Base-by-base conservation (phyloP, 2,888 invertebrate genomes). In the Megastigmus dorsalis region DNA sequence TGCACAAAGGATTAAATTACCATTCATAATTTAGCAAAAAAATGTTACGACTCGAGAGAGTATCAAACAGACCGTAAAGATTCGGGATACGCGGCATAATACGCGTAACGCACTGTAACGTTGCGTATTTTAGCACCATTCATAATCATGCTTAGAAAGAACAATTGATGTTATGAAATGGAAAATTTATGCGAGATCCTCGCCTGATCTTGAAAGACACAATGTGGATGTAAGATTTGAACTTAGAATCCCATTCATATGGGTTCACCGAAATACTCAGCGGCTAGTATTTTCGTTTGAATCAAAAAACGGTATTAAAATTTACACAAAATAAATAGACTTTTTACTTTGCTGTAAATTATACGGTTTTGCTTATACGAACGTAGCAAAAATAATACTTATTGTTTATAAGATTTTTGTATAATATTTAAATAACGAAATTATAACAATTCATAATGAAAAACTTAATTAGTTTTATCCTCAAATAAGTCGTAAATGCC, bases 171-270 rank as follows among this genome's bases (percentile, higher is more conserved):
- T 73, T 73, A 41, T 43, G 28, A 60, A 60, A 54, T 23, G 18
- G n/a, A 23, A 45, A 63, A 70, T 70, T 52, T 54, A 69, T 69
- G 52, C 60, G 62, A 59, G 38, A 62, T 62, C 54, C 48, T 15
- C 10, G 7, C n/a, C 48, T 68, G 48, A 48, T 48, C 57, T 48
- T 50, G 28, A 52, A 26, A 68, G 43, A 26, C 33, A 13, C 20
- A 18, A 15, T 1, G 20, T 33, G 7, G 4, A 50, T 30, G 1
- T 48, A 3, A 6, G 20, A n/a, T 9, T 23, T 18, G 18, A 10
- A 20, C 33, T 45, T 36, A 36, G 33, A 26, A 45, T 45, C 23
- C 5, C 23, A 57, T 26, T 36, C 18, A 10, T 38, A 33, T 13
- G 3, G 1, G 20, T 50, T n/a, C n/a, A n/a, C n/a, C n/a, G n/a